Evolutionary conservation across 2,888 invertebrate genomes (phyloP).

Genomic region (Ophion obscuratus): DNA sequence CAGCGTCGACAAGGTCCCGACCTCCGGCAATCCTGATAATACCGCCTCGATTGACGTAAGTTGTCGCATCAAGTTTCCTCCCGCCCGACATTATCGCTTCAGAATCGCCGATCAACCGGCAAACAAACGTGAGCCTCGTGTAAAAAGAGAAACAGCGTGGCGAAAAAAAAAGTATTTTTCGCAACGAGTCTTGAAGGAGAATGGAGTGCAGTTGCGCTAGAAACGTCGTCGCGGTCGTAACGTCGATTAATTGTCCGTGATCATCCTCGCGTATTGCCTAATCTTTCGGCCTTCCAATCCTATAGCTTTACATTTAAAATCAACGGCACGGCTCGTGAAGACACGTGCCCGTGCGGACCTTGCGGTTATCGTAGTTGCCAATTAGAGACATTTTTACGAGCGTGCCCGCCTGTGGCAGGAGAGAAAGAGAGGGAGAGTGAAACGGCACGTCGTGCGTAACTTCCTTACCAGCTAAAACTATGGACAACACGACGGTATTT

Average conservation of each 20-base stretch:
- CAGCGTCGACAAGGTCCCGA: constrained; percentile 56
- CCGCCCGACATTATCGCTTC: background rate
- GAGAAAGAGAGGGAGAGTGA: constrained; percentile 4
- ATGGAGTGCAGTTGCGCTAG: constrained; percentile 20
- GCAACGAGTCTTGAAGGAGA: background rate
- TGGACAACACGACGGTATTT: background rate
- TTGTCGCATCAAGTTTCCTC: constrained; percentile 50
- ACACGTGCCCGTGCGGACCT: background rate
- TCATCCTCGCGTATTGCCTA: background rate
- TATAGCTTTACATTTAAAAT: constrained; percentile 25
- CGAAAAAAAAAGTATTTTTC: constrained; percentile 9
- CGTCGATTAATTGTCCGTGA: constrained; percentile 29
- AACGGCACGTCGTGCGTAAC: constrained; percentile 25
- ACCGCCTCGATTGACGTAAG: constrained; percentile 61
- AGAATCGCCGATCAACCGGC: background rate
- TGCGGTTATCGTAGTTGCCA: constrained; percentile 22
- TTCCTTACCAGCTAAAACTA: constrained; percentile 28
- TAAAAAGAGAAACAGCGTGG: background rate
- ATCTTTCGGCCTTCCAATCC: background rate
- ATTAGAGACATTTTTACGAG: constrained; percentile 24
- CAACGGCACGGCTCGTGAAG: background rate
- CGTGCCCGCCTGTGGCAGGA: constrained; percentile 13
- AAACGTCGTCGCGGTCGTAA: constrained; percentile 28
- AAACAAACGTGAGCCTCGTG: background rate
- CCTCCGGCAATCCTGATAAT: constrained; percentile 50